Percentiles rank a stretch among this genome's conserved stretches.
phyloP scores from a whole-genome alignment of 2,113 vertebrate genomes.

The Lepus americanus region DNA sequence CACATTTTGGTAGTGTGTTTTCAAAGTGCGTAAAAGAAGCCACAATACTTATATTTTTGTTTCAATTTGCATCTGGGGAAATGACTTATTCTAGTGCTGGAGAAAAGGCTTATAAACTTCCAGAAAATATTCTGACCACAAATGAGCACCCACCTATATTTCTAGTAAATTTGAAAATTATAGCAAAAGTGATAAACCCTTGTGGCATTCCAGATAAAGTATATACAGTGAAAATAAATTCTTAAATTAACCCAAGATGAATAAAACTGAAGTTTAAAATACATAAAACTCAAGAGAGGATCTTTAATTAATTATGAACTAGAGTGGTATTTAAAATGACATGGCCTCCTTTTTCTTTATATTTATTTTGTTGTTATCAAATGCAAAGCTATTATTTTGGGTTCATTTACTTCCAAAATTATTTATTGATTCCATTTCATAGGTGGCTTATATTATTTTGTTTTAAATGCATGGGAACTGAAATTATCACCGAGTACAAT shows the following conservation, averaged over 20 bases:
- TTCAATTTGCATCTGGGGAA: constrained; percentile 45
- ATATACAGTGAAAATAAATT: constrained; percentile 32
- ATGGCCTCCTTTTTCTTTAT: not conserved
- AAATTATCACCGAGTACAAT: constrained; percentile 30
- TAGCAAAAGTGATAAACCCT: constrained; percentile 29
- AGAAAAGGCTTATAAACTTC: constrained; percentile 15
- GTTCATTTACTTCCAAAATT: not conserved
- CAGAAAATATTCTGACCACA: constrained; percentile 52
- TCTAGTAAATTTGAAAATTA: constrained; percentile 49
- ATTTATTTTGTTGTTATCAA: constrained; percentile 14
- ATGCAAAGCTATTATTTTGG: not conserved
- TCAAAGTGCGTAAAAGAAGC: constrained; percentile 5
- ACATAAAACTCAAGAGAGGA: not conserved
- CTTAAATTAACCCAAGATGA: constrained; percentile 33
- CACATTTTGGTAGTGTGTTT: constrained; percentile 40
- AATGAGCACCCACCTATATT: not conserved
- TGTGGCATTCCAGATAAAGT: constrained; percentile 30
- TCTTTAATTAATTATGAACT: not conserved
- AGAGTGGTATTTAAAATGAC: not conserved
- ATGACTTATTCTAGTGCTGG: not conserved
- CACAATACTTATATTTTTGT: constrained; percentile 41
- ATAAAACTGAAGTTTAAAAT: not conserved
- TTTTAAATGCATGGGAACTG: not conserved
- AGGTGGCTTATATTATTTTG: not conserved
- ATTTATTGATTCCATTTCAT: not conserved